Base-by-base conservation (phyloP, 2,888 invertebrate genomes). In the Nudaria mundana region DNA sequence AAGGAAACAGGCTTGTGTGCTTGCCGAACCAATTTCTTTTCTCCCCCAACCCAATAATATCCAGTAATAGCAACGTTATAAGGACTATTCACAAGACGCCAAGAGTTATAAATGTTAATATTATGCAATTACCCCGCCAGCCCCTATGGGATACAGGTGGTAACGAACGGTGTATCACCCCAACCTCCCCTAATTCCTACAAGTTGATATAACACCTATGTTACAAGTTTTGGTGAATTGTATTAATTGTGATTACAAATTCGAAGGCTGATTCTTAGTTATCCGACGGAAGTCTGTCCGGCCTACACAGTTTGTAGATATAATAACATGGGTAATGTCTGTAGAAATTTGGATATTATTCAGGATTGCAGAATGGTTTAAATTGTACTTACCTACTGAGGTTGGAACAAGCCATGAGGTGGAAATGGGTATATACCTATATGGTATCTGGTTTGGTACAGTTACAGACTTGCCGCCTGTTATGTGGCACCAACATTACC, bases 21-120 rank as follows among this genome's bases (percentile, higher is more conserved):
- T n/a, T 3, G n/a, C 25, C 23, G 29, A 37, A 41, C 44, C 32
- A 52, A 55, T 48, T 44, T 51, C 24, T 15, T 38, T 34, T 30
- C 35, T 28, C 48, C 52, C 52, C 39, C 29, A 25, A n/a, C n/a
- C n/a, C n/a, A n/a, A n/a, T n/a, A n/a, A 53, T 44, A 44, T 22
- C 32, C 33, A 48, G 47, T 58, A 52, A 59, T 54, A 59, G 40
- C n/a, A n/a, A 49, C 40, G 32, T 23, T 48, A 48, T 58, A 52
- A 54, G 43, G 43, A 34, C 35, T 40, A 44, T 52, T 52, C 49
- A 60, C 60, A 55, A 56, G 52, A 58, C 50, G 52, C 41, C 46
- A 50, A 39, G 44, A 59, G 56, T 58, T 59, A 59, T 59, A 64
- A 64, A 64, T 64, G 64, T 63, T 64, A 64, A 65, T 65, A 62